These are phyloP conservation scores for Myathropa florea DNA, from an alignment of 2,888 invertebrate genomes.

Conservation along the genomic window DNA sequence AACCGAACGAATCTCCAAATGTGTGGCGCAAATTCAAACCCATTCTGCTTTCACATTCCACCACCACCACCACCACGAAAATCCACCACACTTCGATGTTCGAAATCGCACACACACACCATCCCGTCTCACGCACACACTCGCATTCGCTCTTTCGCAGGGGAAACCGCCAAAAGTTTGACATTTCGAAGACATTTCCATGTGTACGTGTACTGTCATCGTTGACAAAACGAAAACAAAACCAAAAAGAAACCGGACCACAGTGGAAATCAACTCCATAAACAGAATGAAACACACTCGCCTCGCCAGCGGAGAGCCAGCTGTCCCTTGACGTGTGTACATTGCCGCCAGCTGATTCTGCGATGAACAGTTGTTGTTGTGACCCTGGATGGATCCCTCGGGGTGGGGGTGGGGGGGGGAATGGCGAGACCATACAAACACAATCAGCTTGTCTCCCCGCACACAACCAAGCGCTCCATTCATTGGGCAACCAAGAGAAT, in stretches of 20 bases:
- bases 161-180: conserved; percentile 58
- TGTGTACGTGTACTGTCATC: conserved; percentile 48
- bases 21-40: conserved; percentile 35
- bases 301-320: conserved; percentile 18
- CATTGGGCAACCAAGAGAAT: conserved; percentile 35
- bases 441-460: not conserved
- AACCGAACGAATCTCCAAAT: conserved; percentile 29
- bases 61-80: conserved; percentile 12
- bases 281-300: conserved; percentile 31
- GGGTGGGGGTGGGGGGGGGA: not conserved
- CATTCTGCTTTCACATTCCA: too few species aligned
- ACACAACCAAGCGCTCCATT: not conserved
- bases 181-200: conserved; percentile 46
- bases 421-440: not conserved
- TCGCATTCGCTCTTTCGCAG: not conserved
- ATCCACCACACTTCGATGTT: conserved; percentile 24
- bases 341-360: conserved; percentile 40
- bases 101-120: conserved; percentile 11
- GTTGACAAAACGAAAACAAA: conserved; percentile 41
- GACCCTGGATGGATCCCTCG: not conserved
- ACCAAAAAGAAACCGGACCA: conserved; percentile 49
- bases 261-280: conserved; percentile 38
- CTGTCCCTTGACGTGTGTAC: conserved; percentile 21
- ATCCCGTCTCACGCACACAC: not conserved
- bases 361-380: conserved; percentile 47